A percentile compares a stretch with the other conserved stretches of the same genome.
Conservation (phyloP, 2,113 vertebrate genomes). For the Noturus placidus region DNA sequence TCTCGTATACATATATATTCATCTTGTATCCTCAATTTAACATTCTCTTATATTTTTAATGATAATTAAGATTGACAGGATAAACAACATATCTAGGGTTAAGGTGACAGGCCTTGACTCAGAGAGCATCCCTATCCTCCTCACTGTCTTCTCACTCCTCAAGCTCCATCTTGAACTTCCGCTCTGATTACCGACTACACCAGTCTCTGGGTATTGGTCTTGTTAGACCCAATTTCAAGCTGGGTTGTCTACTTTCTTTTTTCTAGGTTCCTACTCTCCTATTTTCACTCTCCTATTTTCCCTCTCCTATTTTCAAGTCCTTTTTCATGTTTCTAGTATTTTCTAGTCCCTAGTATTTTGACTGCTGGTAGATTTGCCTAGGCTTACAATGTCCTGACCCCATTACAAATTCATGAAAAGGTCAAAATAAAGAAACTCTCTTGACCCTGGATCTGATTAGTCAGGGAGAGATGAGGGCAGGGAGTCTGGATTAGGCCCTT, state of each 20-base stretch:
- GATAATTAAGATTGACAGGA: neutral
- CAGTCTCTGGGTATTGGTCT: neutral
- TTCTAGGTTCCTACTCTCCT: neutral
- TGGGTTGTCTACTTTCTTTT: neutral
- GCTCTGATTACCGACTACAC: neutral
- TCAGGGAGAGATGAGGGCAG: neutral
- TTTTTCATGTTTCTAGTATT: neutral
- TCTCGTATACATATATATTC: neutral
- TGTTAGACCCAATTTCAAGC: constrained; percentile 23
- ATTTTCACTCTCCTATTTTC: neutral
- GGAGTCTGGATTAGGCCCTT: neutral
- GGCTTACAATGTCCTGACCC: neutral
- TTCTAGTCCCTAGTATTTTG: neutral
- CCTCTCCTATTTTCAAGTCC: neutral
- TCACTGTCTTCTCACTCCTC: neutral
- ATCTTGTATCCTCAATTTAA: neutral
- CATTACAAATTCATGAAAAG: neutral
- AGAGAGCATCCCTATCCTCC: neutral
- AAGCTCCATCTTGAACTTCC: constrained; percentile 12
- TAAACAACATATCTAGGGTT: neutral
- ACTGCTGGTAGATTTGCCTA: neutral
- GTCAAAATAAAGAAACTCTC: neutral
- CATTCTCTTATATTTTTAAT: neutral
- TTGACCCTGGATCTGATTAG: neutral
- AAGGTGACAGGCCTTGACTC: neutral